Conservation (phyloP, 2,888 invertebrate species). For the Synanthedon formicaeformis region DNA sequence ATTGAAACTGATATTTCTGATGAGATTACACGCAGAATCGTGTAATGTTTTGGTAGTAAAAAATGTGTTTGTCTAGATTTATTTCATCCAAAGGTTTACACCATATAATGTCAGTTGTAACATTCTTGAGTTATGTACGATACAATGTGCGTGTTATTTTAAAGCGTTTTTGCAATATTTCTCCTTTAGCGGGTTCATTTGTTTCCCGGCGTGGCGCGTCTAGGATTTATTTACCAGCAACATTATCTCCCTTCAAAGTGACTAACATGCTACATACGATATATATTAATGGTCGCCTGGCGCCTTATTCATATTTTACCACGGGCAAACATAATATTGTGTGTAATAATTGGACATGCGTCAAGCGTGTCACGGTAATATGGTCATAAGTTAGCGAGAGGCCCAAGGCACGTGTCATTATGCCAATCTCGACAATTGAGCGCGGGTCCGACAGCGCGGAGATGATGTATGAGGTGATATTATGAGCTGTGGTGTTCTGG, state of each 20-base stretch:
- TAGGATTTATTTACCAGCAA: conserved; percentile 58
- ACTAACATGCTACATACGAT: conserved; percentile 40
- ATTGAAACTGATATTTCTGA: conserved; percentile 8
- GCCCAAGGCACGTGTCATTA: conserved; percentile 55
- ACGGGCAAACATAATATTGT: conserved; percentile 57
- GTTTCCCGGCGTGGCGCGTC: conserved; percentile 39
- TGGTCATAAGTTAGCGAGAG: conserved; percentile 55
- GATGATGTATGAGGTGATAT: conserved; percentile 51
- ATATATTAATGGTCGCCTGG: conserved; percentile 41
- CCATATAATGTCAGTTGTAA: background rate
- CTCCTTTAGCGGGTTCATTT: conserved; percentile 49
- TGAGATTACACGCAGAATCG: background rate
- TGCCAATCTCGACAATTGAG: conserved; percentile 60
- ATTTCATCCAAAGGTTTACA: too few relatives aligned
- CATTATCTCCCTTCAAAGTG: conserved; percentile 61
- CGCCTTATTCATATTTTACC: conserved; percentile 58
- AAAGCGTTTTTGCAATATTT: conserved; percentile 60
- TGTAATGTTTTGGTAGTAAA: too few relatives aligned
- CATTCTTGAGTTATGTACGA: conserved; percentile 4
- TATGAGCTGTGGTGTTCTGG: conserved; percentile 43
- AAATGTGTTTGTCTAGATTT: too few relatives aligned
- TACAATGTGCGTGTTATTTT: conserved; percentile 50
- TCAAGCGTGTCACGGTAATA: conserved; percentile 63
- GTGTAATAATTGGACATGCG: conserved; percentile 65
- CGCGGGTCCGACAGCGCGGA: conserved; percentile 21